Base-by-base conservation (phyloP, 2,888 invertebrate species). In the Pristionchus arcanus region DNA sequence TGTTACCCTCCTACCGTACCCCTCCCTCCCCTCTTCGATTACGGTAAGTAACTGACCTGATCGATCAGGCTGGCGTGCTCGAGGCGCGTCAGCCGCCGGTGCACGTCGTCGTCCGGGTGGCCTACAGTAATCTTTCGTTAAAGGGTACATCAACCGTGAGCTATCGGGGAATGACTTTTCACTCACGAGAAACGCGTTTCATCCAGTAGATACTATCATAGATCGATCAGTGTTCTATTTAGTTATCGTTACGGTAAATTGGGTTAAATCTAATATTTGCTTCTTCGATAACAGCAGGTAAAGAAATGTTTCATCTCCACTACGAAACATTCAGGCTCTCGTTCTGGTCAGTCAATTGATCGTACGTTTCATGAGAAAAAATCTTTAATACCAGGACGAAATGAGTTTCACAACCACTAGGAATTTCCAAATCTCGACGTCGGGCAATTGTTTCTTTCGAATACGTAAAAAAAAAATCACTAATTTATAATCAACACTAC, bases 31-130 rank as follows among this genome's bases (percentile, higher is more conserved):
- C 42, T 63, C n/a, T n/a, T n/a, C 63, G 37, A 42, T 68, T 87
- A 87, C 87, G 13, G 68, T 86, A 86, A 3, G 5, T 34, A 31
- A 15, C 86, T 31, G 66, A 87, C 87, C 87, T 88, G 87, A 88
- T 88, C 87, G 37, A 88, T 53, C 53, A 88, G 74, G 42, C 74
- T 74, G 55, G 28, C n/a, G 31, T 74, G 42, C 74, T 88, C 87
- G 34, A 21, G 5, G 21, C 87, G 55, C 55, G 74, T 74, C 74
- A 88, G 53, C 37, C 87, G 71, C 34, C 74, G 55, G 87, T 88
- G 87, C 74, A 88, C 87, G 28, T 87, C 87, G 42, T 87, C 87
- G 68, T 87, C 87, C 25, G 87, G 87, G 53, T 87, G 87, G 31
- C 84, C 84, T 59, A n/a, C 34, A 49, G 37, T 81, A 11, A 15